Evolutionary conservation across 2,797 vertebrate genomes (phyloP).

Genomic region (Chloroceryle amazona): DNA sequence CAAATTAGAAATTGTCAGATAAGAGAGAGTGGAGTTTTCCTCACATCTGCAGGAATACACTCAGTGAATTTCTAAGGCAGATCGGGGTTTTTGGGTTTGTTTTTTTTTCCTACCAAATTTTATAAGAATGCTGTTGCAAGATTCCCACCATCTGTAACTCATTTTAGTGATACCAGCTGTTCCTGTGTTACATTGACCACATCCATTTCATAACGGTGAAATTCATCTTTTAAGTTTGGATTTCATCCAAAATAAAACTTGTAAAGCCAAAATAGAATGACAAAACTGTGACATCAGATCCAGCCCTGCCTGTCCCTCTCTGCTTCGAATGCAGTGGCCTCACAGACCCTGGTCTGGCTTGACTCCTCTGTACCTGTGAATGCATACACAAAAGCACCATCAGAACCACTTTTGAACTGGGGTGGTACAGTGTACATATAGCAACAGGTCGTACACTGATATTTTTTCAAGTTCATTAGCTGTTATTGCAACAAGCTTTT

Average conservation of each 20-base stretch:
- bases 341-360: background rate
- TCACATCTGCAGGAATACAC: background rate
- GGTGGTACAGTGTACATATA: background rate
- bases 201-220: background rate
- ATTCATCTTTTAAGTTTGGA: background rate
- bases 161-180: background rate
- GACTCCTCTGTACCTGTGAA: background rate
- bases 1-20: background rate
- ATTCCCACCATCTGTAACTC: slow-evolving; percentile 7
- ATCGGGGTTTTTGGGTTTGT: background rate
- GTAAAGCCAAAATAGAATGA: background rate
- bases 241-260: background rate
- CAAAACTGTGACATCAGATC: background rate
- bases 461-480: background rate
- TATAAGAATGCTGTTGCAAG: background rate
- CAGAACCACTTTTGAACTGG: background rate
- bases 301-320: background rate
- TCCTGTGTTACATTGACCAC: background rate
- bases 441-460: background rate
- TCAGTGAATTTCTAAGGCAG: background rate
- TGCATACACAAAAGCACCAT: background rate
- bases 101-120: background rate
- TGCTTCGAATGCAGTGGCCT: background rate
- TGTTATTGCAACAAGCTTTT: background rate
- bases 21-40: background rate